Percentiles rank a stretch among this genome's conserved stretches.
Evolutionary conservation across 2,797 vertebrate genomes (phyloP).

Genomic region (Podargus strigoides): DNA sequence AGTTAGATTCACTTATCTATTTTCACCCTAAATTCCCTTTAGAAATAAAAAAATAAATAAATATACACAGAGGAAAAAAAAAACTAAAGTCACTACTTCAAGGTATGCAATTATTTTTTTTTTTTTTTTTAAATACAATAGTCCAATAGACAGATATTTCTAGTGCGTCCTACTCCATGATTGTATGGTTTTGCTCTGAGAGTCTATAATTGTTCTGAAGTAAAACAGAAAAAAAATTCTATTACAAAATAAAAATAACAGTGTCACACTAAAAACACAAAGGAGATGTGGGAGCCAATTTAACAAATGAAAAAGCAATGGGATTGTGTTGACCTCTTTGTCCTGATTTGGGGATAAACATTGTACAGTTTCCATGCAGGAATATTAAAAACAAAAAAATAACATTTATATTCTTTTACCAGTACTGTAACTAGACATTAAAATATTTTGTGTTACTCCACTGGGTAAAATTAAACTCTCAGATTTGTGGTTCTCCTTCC

Average conservation of each 20-base stretch:
- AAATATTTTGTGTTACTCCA: not conserved
- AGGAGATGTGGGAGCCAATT: not conserved
- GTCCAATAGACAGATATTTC: not conserved
- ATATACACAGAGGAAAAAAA: fast-evolving
- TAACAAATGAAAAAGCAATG: not conserved
- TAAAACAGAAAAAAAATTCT: not conserved
- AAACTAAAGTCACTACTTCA: not conserved
- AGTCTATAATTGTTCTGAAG: not conserved
- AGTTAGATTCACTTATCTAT: not conserved
- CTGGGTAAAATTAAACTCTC: not conserved
- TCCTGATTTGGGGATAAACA: not conserved
- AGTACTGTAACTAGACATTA: not conserved
- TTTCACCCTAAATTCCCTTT: not conserved
- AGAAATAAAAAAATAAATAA: not conserved
- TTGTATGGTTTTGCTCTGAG: not conserved
- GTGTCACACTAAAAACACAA: not conserved
- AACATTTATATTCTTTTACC: not conserved
- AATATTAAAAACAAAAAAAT: not conserved
- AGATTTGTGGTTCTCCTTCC: not conserved
- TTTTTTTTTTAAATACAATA: not conserved
- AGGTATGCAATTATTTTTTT: not conserved
- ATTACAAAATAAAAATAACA: not conserved
- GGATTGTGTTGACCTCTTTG: not conserved
- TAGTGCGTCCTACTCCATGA: not conserved
- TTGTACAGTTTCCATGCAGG: not conserved